Evolutionary conservation across 1,140 invertebrate genomes (phyloP), one percentile per base, ranked within the genome.

Genomic region (Tetranychus cinnabarinus): DNA sequence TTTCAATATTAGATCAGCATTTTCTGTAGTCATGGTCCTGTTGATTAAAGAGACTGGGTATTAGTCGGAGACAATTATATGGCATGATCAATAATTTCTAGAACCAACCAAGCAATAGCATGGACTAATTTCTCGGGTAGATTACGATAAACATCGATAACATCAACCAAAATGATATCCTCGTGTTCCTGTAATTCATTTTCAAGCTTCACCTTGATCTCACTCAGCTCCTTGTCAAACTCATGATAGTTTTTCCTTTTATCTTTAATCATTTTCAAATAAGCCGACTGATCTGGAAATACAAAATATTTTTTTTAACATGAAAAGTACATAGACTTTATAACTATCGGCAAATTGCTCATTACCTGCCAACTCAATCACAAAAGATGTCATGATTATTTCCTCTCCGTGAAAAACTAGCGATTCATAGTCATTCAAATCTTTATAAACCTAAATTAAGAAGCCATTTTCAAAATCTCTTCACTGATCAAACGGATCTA

Each of bases 121-220:
- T 56, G 35, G 12, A 59, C 36, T 4, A 66, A 55, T 63, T 67
- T 67, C 4, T 34, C 31, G 31, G 64, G 61, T 54, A 67, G 62
- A 60, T 64, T 64, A 57, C 66, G 58, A 48, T 67, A 67, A 13
- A 59, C 59, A 61, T 67, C 66, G 2, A 55, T 56, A 7, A 47
- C 34, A 54, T 64, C 56, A 5, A 65, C 63, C 34, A 67, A 48
- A 23, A 63, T 12, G 23, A 67, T 65, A 60, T 67, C 66, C 12
- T 59, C 35, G 23, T 56, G 36, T 34, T n/a, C 33, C 46, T 61
- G 54, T 60, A 10, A 48, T 50, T 34, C 7, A 6, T 47, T 61
- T 35, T 58, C 56, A 23, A 23, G 23, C 23, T 23, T 23, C 23
- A 23, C 23, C 23, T 23, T 23, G 23, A 23, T 23, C 23, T 23